phyloP scores from a whole-genome alignment of 2,113 vertebrate species.

The Donacobius atricapilla region DNA sequence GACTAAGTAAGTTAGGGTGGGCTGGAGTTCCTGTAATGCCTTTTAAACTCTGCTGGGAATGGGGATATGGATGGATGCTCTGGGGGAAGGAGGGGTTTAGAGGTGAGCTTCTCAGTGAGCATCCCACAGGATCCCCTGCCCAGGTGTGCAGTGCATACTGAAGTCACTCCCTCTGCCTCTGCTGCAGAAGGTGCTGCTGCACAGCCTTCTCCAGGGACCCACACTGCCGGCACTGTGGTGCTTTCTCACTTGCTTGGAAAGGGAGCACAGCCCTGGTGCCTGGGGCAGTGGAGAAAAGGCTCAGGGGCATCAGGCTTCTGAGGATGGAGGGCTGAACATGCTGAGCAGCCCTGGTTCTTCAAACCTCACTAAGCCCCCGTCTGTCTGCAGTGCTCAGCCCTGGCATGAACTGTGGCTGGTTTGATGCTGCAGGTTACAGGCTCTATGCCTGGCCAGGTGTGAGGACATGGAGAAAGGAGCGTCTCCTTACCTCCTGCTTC shows the following conservation, averaged over 20 bases:
- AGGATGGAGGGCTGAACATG: not conserved
- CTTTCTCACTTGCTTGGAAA: not conserved
- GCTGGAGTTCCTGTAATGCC: not conserved
- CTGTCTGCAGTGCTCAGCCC: not conserved
- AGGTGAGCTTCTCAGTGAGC: not conserved
- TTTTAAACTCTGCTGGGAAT: not conserved
- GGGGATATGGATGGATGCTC: not conserved
- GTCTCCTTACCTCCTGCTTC: not conserved
- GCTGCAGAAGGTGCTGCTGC: not conserved
- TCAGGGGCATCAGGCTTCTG: rapidly evolving
- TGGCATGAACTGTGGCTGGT: not conserved
- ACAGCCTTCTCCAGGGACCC: not conserved
- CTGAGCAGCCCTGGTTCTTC: not conserved
- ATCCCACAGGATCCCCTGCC: not conserved
- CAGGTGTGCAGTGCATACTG: not conserved
- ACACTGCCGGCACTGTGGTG: rapidly evolving
- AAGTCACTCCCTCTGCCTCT: not conserved
- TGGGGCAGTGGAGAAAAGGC: not conserved
- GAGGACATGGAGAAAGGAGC: not conserved
- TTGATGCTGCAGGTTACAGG: not conserved
- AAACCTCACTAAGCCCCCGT: not conserved
- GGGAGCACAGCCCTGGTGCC: not conserved
- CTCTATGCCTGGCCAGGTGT: not conserved
- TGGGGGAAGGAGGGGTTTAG: not conserved
- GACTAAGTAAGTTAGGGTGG: not conserved